These are phyloP conservation scores for Platalea minor DNA, from an alignment of 2,797 vertebrate genomes.

Conservation along the genomic window DNA sequence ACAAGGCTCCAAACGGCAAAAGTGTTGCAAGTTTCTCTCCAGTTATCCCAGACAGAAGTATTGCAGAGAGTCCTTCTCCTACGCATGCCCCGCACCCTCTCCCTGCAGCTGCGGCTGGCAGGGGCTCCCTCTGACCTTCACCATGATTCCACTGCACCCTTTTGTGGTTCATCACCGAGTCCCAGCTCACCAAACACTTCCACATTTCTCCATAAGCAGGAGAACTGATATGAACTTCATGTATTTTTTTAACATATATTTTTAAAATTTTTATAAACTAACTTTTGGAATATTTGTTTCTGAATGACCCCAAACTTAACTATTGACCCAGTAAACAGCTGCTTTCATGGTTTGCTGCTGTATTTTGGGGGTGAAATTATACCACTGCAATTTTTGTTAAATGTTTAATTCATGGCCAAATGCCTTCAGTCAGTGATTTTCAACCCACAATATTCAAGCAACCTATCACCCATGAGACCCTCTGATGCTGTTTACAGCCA, in stretches of 20 bases:
- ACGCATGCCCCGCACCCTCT: accelerated
- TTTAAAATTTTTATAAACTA: not conserved
- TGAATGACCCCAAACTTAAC: not conserved
- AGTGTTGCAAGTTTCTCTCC: not conserved
- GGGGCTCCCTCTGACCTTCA: not conserved
- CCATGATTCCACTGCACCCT: not conserved
- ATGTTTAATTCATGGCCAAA: not conserved
- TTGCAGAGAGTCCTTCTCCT: not conserved
- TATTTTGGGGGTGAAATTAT: not conserved
- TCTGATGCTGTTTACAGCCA: not conserved
- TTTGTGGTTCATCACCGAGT: not conserved
- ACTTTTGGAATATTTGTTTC: not conserved
- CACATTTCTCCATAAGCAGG: not conserved
- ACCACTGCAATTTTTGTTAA: not conserved
- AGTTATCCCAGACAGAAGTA: not conserved
- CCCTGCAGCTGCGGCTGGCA: not conserved
- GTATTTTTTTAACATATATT: not conserved
- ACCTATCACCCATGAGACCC: not conserved
- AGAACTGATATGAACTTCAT: not conserved
- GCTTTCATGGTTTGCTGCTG: not conserved
- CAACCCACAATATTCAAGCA: not conserved
- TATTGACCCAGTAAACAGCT: not conserved
- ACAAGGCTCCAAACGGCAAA: not conserved
- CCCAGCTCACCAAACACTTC: not conserved
- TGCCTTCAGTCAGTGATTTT: not conserved